phyloP scores from a whole-genome alignment of 2,113 vertebrate species.

The Oreochromis spilurus region DNA sequence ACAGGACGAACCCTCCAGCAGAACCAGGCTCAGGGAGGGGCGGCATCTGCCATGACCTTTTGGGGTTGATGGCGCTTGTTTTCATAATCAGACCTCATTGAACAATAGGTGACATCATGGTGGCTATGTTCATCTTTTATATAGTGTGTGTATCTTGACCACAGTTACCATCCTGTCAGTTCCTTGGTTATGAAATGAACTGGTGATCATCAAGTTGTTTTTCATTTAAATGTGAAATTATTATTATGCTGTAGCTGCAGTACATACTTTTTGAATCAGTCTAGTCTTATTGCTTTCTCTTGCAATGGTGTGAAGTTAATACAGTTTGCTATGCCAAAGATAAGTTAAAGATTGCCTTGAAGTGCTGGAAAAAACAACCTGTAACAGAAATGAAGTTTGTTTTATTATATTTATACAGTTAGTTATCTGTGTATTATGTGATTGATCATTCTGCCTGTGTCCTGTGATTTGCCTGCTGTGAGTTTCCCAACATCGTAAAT shows the following conservation, averaged over 20 bases:
- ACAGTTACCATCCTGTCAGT: background rate
- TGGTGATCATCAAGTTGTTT: background rate
- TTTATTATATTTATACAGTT: background rate
- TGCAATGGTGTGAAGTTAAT: background rate
- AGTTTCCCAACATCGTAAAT: background rate
- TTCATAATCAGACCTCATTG: background rate
- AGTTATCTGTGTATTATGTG: background rate
- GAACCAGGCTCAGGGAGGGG: background rate
- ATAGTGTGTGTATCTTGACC: background rate
- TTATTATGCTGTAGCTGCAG: background rate
- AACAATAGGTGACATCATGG: background rate
- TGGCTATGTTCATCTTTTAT: background rate
- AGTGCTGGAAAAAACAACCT: background rate
- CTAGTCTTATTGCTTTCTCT: background rate
- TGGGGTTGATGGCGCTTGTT: background rate
- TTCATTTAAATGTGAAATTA: background rate
- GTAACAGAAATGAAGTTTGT: background rate
- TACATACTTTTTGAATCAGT: background rate
- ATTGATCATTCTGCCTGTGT: background rate
- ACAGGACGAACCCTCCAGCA: background rate
- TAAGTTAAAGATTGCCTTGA: background rate
- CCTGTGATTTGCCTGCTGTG: fast-evolving
- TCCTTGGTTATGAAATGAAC: background rate
- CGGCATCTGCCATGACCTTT: background rate
- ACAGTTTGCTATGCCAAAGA: background rate